Evolutionary conservation across 2,797 vertebrate genomes (phyloP).

Genomic region (Rhabdomys pumilio): DNA sequence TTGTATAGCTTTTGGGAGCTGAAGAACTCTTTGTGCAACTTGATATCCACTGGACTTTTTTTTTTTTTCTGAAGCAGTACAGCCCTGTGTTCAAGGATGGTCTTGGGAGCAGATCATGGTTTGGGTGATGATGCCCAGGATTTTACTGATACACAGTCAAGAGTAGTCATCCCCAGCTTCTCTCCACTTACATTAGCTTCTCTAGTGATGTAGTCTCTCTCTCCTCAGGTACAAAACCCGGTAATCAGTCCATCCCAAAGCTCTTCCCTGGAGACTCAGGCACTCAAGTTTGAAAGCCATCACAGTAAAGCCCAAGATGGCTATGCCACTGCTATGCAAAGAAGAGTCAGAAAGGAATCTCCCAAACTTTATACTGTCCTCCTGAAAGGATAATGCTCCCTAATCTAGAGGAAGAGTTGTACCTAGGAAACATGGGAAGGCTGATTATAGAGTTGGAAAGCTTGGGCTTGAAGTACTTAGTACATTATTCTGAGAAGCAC

Average conservation of each 20-base stretch:
- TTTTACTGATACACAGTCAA: not conserved
- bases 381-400: not conserved
- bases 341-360: conserved; percentile 12
- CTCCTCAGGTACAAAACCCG: not conserved
- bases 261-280: conserved; percentile 3
- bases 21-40: not conserved
- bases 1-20: not conserved
- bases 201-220: not conserved
- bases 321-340: not conserved
- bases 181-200: not conserved
- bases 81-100: not conserved
- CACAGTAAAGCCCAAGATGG: not conserved
- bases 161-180: not conserved
- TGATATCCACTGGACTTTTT: not conserved
- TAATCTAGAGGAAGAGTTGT: not conserved
- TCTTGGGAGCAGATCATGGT: not conserved
- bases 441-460: conserved; percentile 7
- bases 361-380: conserved; percentile 1
- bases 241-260: not conserved
- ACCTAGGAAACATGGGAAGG: not conserved
- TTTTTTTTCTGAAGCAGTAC: not conserved
- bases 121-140: not conserved
- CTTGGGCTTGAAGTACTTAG: conserved; percentile 25
- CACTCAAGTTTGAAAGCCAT: conserved; percentile 10
- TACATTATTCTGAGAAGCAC: conserved; percentile 21